Evolutionary conservation across 1,140 invertebrate species (phyloP), one percentile per base, ranked within the genome.

Genomic region (Drosophila arizonae): DNA sequence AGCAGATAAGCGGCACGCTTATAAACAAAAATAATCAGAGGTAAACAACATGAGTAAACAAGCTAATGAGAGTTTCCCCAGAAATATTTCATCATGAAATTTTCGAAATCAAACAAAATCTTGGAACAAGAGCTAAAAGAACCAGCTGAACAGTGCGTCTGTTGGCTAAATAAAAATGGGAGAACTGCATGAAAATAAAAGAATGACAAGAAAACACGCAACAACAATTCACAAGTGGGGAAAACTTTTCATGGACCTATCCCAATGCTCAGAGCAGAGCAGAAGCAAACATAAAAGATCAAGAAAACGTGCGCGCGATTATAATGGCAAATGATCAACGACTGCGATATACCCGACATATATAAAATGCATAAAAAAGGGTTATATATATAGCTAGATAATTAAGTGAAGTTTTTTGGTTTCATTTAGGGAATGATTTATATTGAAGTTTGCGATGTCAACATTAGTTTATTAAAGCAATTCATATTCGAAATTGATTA

Each of bases 181-280:
- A 15, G 21, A 46, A 46, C 6, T 46, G 43, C 43, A 46, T 2
- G 43, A 46, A 46, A 46, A 9, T 1, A 0, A 4, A 46, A 21
- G 11, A 43, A 1, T 9, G 33, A 33, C 10, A 13, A 6, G 45
- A 24, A 57, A 55, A 17, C 28, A 17, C 28, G 55, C 30, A 72
- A n/a, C 26, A 46, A 56, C 41, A 36, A 62, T 21, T 39, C 63
- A 15, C 45, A 50, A 36, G 52, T 50, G 46, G 33, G 58, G 41
- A 56, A 68, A 56, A 74, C 28, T 65, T 72, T 62, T 72, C 57
- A 74, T 67, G 73, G 69, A 76, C 73, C 73, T 76, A 76, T 72
- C 73, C 73, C 69, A 76, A 74, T 70, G 58, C 6, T 4, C 1
- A 10, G 43, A n/a, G 6, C 58, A 52, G 5, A 17, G 39, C 45